A percentile compares a stretch with the other conserved stretches of the same genome.
phyloP scores from a whole-genome alignment of 1,140 invertebrate species.

The Zaprionus taronus region DNA sequence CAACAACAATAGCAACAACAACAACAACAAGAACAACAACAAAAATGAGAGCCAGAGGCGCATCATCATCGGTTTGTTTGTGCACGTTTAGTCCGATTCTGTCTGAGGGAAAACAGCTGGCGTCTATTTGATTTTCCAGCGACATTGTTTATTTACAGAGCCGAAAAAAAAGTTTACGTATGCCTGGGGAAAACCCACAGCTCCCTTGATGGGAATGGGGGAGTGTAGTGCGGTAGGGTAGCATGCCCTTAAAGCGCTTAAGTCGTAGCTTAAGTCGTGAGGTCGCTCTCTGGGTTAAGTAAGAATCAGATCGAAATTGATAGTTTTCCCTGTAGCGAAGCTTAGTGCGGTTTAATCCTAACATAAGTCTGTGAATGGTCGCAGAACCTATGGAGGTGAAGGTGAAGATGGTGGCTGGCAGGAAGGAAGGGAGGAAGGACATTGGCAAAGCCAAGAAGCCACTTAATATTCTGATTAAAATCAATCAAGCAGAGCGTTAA shows the following conservation, averaged over 20 bases:
- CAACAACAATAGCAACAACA: background rate
- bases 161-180: background rate
- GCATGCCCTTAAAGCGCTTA: background rate
- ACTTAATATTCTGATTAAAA: constrained; percentile 82
- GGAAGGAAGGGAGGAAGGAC: too few relatives aligned
- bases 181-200: background rate
- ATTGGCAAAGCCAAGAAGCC: constrained; percentile 50
- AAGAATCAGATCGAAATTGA: background rate
- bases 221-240: background rate
- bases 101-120: constrained; percentile 24
- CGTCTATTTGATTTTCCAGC: constrained; percentile 14
- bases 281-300: background rate
- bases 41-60: background rate
- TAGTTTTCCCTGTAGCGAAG: constrained; percentile 3
- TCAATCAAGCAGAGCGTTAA: constrained; percentile 67
- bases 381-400: background rate
- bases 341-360: background rate
- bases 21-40: background rate
- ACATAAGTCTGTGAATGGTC: background rate
- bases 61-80: constrained; percentile 17
- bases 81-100: background rate
- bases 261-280: background rate
- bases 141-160: constrained; percentile 26
- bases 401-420: background rate
- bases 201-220: background rate